Percentiles rank a stretch among this genome's conserved stretches.
These are phyloP conservation scores for Agriotes lineatus DNA, from an alignment of 2,888 invertebrate species.

Conservation along the genomic window DNA sequence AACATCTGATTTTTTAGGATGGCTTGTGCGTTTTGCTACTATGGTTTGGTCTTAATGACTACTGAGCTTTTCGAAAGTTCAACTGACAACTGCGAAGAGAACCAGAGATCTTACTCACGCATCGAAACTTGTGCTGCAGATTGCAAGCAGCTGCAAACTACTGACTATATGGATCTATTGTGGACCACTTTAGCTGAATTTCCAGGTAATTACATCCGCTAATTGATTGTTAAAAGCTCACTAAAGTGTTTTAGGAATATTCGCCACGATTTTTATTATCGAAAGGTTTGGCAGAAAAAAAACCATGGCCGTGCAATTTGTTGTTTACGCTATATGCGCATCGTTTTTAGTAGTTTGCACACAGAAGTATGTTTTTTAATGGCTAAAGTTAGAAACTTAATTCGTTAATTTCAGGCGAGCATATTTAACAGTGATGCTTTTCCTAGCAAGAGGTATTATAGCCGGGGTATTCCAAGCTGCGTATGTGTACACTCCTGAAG, in stretches of 20 bases:
- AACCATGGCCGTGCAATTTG: constrained; percentile 94
- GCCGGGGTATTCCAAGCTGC: constrained; percentile 96
- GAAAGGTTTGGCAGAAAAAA: constrained; percentile 91
- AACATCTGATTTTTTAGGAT: constrained; percentile 73
- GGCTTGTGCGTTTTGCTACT: constrained; percentile 95
- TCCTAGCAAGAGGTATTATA: constrained; percentile 90
- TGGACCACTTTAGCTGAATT: constrained; percentile 97
- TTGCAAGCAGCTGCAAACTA: constrained; percentile 80
- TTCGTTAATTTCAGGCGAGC: constrained; percentile 71
- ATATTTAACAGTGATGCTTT: constrained; percentile 84
- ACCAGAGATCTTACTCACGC: constrained; percentile 50
- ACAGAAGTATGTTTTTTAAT: constrained; percentile 71
- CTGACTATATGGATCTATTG: constrained; percentile 91
- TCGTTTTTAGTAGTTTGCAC: constrained; percentile 81
- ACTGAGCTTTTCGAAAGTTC: constrained; percentile 88
- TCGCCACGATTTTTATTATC: constrained; percentile 89
- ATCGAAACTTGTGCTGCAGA: constrained; percentile 74
- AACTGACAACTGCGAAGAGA: constrained; percentile 62
- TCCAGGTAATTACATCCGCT: constrained; percentile 74
- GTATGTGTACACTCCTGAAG: constrained; percentile 96
- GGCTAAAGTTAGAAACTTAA: not conserved
- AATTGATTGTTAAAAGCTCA: not conserved
- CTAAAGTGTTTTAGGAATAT: constrained; percentile 76
- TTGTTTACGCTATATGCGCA: constrained; percentile 83
- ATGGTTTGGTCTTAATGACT: constrained; percentile 94